Evolutionary conservation across 2,888 invertebrate genomes (phyloP), one percentile per base, ranked within the genome.

Genomic region (Spicauda simplicius): DNA sequence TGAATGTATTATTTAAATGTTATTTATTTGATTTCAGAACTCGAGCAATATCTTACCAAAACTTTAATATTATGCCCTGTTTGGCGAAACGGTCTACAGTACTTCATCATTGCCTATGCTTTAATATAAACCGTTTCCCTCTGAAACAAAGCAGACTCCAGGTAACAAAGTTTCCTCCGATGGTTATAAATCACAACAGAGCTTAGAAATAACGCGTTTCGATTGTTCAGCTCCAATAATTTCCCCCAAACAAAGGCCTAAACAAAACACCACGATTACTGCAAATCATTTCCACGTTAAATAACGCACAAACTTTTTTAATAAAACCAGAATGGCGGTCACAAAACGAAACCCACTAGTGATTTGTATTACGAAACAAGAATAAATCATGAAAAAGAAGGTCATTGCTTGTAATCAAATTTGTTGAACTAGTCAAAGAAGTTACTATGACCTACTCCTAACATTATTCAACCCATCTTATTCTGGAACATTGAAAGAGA

Each of bases 231-330:
- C 14, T n/a, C 50, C 59, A 59, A 65, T 65, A 59, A 54, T 53
- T 58, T 53, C 11, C 18, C 25, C 41, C 25, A 48, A 58, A 48
- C 30, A 59, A 59, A 59, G 41, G 53, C 52, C 65, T 52, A 54
- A 65, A 54, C 59, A 65, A 59, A 54, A 59, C 59, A 50, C 57
- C 59, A 41, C 59, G 53, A 54, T 65, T 48, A 65, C 45, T 53
- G 58, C 54, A 66, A 60, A 66, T 37, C 20, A 33, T 37, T 25
- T 48, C 19, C 20, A 55, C 16, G 53, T 66, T 55, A 66, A 66
- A 66, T 55, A 60, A 50, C 53, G 30, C 30, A 45, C 14, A 10
- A 66, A 66, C 59, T 66, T 66, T 65, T 65, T 65, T 65, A 65
- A 65, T 65, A 59, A 59, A 65, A 48, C 45, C 59, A 20, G 60